A percentile compares a stretch with the other conserved stretches of the same genome.
Evolutionary conservation across 2,888 invertebrate species (phyloP).

Genomic region (Charanyca ferruginea): DNA sequence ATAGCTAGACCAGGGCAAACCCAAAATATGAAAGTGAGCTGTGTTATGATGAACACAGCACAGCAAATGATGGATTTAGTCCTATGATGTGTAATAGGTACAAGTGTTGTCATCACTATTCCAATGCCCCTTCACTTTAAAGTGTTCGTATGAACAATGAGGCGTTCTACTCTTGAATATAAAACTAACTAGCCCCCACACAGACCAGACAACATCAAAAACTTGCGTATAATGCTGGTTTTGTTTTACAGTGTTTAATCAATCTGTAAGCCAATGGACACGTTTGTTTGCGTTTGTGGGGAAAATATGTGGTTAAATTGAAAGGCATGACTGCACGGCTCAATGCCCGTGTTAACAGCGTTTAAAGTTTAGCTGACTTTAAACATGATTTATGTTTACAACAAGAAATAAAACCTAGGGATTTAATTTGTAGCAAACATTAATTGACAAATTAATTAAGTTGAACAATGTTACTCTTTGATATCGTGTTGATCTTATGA

Average conservation of each 20-base stretch:
- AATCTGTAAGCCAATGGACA: slow-evolving; percentile 28
- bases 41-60: too few species aligned
- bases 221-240: slow-evolving; percentile 5
- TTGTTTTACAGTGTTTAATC: slow-evolving; percentile 3
- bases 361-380: slow-evolving; percentile 40
- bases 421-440: slow-evolving; percentile 14
- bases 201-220: slow-evolving; percentile 8
- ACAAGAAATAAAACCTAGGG: slow-evolving; percentile 19
- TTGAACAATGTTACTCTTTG: slow-evolving; percentile 5
- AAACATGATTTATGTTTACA: slow-evolving; percentile 34
- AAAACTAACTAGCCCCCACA: slow-evolving; percentile 19
- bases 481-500: neutral
- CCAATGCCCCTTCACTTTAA: slow-evolving; percentile 21
- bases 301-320: slow-evolving; percentile 45
- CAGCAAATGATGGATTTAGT: too few species aligned
- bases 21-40: too few species aligned
- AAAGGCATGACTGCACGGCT: slow-evolving; percentile 44
- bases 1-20: too few species aligned
- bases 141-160: slow-evolving; percentile 54
- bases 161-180: slow-evolving; percentile 30
- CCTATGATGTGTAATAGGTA: neutral
- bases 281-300: slow-evolving; percentile 15
- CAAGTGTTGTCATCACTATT: slow-evolving; percentile 43
- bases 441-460: slow-evolving; percentile 3
- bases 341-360: slow-evolving; percentile 44